Percentiles rank a stretch among this genome's conserved stretches.
phyloP scores from a whole-genome alignment of 2,888 invertebrate species.

The Ceratothoa steindachneri region DNA sequence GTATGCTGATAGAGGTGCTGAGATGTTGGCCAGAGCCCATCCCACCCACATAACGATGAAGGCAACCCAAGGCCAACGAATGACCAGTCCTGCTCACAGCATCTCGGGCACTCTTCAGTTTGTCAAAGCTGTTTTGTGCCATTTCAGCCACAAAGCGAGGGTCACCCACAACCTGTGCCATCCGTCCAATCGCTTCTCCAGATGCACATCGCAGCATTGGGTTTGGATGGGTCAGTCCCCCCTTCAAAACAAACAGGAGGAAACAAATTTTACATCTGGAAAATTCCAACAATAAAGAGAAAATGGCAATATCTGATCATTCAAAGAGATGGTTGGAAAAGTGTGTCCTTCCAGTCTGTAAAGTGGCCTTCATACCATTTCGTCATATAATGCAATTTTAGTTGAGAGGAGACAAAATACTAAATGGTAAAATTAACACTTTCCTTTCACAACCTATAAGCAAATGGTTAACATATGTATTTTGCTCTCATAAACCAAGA shows the following conservation, averaged over 20 bases:
- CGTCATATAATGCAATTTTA: no score
- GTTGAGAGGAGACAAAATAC: no score
- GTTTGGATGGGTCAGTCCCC: constrained; percentile 56
- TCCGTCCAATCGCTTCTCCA: constrained; percentile 87
- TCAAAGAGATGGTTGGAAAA: no score
- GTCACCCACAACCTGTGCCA: constrained; percentile 84
- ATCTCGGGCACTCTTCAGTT: constrained; percentile 78
- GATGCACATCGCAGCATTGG: constrained; percentile 80
- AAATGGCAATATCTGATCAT: neutral
- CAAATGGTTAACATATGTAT: no score
- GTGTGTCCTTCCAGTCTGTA: no score
- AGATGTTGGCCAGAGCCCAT: constrained; percentile 87
- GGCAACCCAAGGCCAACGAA: constrained; percentile 88
- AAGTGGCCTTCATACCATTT: no score
- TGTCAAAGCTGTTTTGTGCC: constrained; percentile 83
- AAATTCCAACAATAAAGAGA: neutral
- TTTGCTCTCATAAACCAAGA: no score
- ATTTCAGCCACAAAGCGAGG: constrained; percentile 81
- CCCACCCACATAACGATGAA: constrained; percentile 92
- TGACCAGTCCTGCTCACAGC: constrained; percentile 80
- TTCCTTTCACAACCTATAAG: no score
- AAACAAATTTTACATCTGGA: neutral
- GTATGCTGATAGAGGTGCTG: constrained; percentile 87
- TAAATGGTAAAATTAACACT: no score
- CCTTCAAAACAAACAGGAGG: constrained; percentile 51